Conservation (phyloP, 2,797 vertebrate genomes). For the Crocidura indochinensis region DNA sequence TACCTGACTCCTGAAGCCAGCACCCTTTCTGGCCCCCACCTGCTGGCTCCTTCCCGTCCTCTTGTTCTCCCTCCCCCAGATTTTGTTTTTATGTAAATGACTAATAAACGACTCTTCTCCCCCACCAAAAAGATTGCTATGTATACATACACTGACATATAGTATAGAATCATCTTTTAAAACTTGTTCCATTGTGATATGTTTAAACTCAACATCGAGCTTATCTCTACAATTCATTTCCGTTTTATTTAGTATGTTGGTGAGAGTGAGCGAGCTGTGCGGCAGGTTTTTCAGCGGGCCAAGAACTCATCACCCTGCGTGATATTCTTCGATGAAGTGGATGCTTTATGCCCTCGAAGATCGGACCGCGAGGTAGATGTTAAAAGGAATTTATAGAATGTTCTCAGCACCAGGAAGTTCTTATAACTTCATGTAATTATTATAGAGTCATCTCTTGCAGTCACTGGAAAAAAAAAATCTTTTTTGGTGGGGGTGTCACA, state of each 20-base stretch:
- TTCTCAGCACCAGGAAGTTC: not conserved
- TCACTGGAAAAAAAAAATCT: not conserved
- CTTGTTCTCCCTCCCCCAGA: not conserved
- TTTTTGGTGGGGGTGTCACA: too few relatives aligned
- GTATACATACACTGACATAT: too few relatives aligned
- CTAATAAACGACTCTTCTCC: slow-evolving; percentile 80
- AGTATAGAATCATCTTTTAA: not conserved
- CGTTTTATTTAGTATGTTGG: slow-evolving; percentile 94
- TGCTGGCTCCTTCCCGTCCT: slow-evolving; percentile 13
- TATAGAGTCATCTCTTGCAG: not conserved
- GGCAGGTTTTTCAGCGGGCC: slow-evolving; percentile 97
- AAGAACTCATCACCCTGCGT: slow-evolving; percentile 97
- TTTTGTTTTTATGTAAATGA: slow-evolving; percentile 73
- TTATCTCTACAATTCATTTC: not conserved
- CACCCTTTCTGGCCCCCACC: slow-evolving; percentile 71
- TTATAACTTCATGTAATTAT: not conserved
- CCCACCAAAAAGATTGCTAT: too few relatives aligned
- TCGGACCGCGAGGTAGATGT: slow-evolving; percentile 95
- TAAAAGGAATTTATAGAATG: not conserved
- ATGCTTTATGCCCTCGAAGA: slow-evolving; percentile 97
- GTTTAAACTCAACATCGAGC: not conserved
- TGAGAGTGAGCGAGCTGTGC: slow-evolving; percentile 97
- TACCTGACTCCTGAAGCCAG: slow-evolving; percentile 55
- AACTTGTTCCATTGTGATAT: not conserved
- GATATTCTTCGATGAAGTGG: slow-evolving; percentile 98